Percentiles rank a stretch among this genome's conserved stretches.
phyloP scores from a whole-genome alignment of 2,113 vertebrate species.

The Oncorhynchus kisutch region DNA sequence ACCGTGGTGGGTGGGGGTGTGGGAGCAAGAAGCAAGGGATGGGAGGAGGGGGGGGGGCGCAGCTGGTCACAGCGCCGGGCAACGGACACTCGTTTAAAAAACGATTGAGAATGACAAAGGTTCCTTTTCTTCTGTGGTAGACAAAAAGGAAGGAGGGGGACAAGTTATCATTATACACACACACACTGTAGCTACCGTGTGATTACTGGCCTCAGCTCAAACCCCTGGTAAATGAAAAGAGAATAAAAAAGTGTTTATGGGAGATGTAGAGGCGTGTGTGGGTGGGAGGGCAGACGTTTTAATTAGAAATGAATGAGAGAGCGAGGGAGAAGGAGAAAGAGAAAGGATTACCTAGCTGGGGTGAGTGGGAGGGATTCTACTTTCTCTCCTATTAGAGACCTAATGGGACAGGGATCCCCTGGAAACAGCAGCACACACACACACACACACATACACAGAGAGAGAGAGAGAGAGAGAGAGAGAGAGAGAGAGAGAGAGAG shows the following conservation, averaged over 20 bases:
- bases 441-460: conserved; percentile 6
- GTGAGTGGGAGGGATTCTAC: conserved; percentile 61
- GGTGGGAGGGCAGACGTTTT: conserved; percentile 60
- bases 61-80: conserved; percentile 64
- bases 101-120: conserved; percentile 47
- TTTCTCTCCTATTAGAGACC: conserved; percentile 31
- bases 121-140: conserved; percentile 1
- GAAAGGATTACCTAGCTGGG: conserved; percentile 54
- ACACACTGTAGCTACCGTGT: conserved; percentile 34
- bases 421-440: conserved; percentile 52
- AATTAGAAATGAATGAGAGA: conserved; percentile 75
- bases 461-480: too few species aligned
- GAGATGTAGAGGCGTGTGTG: conserved; percentile 57
- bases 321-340: conserved; percentile 20
- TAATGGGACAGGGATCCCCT: conserved; percentile 52
- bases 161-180: conserved; percentile 61
- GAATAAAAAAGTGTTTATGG: conserved; percentile 62
- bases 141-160: conserved; percentile 47
- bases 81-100: conserved; percentile 65
- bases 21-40: conserved; percentile 49
- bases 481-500: too few species aligned
- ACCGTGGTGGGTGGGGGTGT: conserved; percentile 43
- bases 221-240: conserved; percentile 64
- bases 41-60: conserved; percentile 40
- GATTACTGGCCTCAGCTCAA: conserved; percentile 62